Evolutionary conservation across 2,797 vertebrate species (phyloP).

Genomic region (Cyclura pinguis): DNA sequence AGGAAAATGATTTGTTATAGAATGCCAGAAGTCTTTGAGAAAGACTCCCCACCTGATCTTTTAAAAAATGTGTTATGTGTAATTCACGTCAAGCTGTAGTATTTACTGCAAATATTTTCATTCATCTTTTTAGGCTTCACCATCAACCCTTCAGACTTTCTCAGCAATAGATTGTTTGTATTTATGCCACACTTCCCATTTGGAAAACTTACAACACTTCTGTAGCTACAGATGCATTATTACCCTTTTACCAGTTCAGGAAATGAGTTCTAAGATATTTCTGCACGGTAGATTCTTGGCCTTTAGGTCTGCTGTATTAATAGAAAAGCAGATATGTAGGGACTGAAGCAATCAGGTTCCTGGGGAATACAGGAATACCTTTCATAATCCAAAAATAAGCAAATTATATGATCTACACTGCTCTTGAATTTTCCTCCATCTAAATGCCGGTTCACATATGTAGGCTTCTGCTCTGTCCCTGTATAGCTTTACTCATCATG

Average conservation of each 20-base stretch:
- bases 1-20: neutral
- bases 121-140: neutral
- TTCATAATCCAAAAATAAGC: neutral
- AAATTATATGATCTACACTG: neutral
- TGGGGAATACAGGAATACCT: neutral
- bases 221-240: neutral
- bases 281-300: neutral
- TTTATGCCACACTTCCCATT: constrained; percentile 12
- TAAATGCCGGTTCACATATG: neutral
- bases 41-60: neutral
- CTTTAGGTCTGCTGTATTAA: neutral
- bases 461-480: neutral
- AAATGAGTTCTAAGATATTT: neutral
- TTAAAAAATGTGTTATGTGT: constrained; percentile 7
- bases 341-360: neutral
- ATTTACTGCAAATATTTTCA: constrained; percentile 34
- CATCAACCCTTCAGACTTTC: neutral
- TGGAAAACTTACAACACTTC: constrained; percentile 21
- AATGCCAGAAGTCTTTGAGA: constrained; percentile 2
- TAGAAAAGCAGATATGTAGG: neutral
- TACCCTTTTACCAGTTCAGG: neutral
- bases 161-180: neutral
- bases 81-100: constrained; percentile 9
- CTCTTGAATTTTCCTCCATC: neutral
- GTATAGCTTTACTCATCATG: neutral